phyloP scores from a whole-genome alignment of 2,888 invertebrate species.

The Hydropsyche betteni region DNA sequence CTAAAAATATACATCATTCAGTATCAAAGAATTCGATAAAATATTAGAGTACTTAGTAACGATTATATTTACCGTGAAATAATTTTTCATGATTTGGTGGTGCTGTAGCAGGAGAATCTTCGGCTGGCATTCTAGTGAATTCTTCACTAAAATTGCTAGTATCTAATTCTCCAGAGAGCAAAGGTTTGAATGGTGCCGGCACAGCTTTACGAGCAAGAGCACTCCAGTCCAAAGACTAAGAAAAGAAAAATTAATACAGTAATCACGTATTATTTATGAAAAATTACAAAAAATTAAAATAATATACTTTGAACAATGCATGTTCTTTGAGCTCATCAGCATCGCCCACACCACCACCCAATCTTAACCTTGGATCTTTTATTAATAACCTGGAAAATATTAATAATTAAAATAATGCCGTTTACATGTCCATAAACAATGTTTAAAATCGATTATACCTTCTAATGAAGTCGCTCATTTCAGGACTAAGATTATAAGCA shows the following conservation, averaged over 20 bases:
- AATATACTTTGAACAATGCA: conserved; percentile 80
- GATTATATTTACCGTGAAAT: conserved; percentile 73
- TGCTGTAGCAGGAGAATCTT: conserved; percentile 90
- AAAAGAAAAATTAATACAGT: background rate
- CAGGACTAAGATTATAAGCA: conserved; percentile 80
- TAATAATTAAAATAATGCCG: background rate
- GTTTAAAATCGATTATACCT: conserved; percentile 54
- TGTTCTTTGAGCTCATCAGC: conserved; percentile 91
- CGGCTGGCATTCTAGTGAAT: conserved; percentile 91
- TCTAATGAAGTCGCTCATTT: conserved; percentile 75
- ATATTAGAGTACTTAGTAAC: background rate
- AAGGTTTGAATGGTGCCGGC: conserved; percentile 90
- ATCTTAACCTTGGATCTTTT: conserved; percentile 87
- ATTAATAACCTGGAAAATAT: conserved; percentile 73
- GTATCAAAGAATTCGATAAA: background rate
- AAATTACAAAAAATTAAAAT: background rate
- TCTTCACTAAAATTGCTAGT: conserved; percentile 97
- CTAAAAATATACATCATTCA: conserved; percentile 61
- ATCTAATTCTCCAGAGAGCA: conserved; percentile 85
- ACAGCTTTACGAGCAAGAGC: conserved; percentile 80
- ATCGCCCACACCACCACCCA: conserved; percentile 87
- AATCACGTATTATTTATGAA: background rate
- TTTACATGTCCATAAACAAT: background rate
- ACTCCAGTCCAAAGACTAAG: conserved; percentile 80
- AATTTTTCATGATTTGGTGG: conserved; percentile 87